These are phyloP conservation scores for Lacanobia oleracea DNA, from an alignment of 2,888 invertebrate species.

Conservation along the genomic window DNA sequence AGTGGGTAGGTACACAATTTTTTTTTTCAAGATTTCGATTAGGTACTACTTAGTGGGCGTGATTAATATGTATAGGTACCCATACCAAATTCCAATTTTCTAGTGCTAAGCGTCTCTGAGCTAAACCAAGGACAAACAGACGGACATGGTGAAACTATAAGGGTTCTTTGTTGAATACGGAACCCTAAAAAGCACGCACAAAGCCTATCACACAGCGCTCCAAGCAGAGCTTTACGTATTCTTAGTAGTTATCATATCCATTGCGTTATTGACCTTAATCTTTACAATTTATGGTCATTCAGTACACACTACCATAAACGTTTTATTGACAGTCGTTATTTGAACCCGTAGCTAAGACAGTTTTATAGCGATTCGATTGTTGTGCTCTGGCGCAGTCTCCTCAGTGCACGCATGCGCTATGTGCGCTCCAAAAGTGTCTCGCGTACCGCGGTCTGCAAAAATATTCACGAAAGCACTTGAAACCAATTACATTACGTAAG, in stretches of 20 bases:
- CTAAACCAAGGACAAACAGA: too few relatives aligned
- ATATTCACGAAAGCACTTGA: conserved; percentile 65
- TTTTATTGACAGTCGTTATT: conserved; percentile 87
- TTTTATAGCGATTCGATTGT: conserved; percentile 76
- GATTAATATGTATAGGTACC: too few relatives aligned
- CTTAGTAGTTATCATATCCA: conserved; percentile 85
- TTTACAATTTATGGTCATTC: conserved; percentile 87
- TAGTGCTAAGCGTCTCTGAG: too few relatives aligned
- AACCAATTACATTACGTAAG: conserved; percentile 69
- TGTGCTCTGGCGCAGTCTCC: conserved; percentile 61
- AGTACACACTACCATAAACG: conserved; percentile 85
- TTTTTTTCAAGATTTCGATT: too few relatives aligned
- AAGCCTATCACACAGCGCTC: conserved; percentile 50
- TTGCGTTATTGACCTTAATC: conserved; percentile 89
- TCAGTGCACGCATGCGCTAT: conserved; percentile 45
- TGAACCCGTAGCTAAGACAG: conserved; percentile 79
- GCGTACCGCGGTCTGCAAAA: conserved; percentile 49
- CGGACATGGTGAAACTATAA: too few relatives aligned
- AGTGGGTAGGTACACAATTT: too few relatives aligned
- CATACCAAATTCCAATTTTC: too few relatives aligned
- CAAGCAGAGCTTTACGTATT: conserved; percentile 69
- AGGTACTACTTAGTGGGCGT: too few relatives aligned
- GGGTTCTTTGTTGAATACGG: too few relatives aligned
- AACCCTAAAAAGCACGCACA: conserved; percentile 30
- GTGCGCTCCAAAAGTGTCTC: conserved; percentile 58